These are phyloP conservation scores for Rousettus madagascariensis DNA, from an alignment of 2,797 vertebrate genomes.

Conservation along the genomic window DNA sequence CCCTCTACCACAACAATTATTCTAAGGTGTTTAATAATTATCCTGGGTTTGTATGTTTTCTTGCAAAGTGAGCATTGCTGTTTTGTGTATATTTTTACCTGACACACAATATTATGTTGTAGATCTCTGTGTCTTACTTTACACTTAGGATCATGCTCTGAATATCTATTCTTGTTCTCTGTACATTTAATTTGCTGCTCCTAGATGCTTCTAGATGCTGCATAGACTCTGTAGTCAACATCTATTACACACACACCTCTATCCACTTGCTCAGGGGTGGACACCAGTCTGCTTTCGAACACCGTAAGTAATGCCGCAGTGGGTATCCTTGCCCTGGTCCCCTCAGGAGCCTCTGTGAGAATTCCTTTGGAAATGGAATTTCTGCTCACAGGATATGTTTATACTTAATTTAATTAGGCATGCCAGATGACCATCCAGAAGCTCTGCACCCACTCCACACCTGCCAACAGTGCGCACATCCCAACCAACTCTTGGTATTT, in stretches of 20 bases:
- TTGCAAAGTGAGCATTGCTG: background rate
- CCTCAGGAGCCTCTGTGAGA: background rate
- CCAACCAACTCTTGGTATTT: background rate
- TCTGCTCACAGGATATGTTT: background rate
- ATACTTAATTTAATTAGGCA: background rate
- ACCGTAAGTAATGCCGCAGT: background rate
- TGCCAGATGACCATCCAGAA: background rate
- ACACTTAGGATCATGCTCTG: background rate
- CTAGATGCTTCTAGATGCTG: background rate
- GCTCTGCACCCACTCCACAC: fast-evolving
- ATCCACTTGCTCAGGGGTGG: background rate
- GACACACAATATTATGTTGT: background rate
- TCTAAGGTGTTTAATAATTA: background rate
- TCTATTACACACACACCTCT: background rate
- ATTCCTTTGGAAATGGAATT: background rate
- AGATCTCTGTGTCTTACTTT: background rate
- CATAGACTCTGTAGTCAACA: background rate
- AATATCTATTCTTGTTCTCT: background rate
- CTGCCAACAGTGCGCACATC: background rate
- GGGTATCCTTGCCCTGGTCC: background rate
- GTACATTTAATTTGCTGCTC: background rate
- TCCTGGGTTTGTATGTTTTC: background rate
- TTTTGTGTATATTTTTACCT: background rate
- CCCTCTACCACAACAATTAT: background rate
- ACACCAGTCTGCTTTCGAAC: background rate